A percentile compares a stretch with the other conserved stretches of the same genome.
Evolutionary conservation across 37 sponge, comb jelly and placozoan genomes (phyloP).

Genomic region (Eunapius fragilis): DNA sequence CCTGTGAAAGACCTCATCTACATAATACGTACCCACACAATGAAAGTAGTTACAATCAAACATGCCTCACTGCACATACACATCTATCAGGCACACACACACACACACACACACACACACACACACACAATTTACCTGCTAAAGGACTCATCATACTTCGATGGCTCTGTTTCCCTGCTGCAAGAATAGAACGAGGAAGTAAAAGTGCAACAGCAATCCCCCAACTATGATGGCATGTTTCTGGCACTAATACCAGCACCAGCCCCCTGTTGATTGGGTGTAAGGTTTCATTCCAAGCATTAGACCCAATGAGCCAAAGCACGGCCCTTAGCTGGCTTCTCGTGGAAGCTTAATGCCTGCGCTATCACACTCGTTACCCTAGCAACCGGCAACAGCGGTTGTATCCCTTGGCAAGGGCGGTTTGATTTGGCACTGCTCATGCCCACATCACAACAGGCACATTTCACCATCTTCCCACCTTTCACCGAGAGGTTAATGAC

Average conservation of each 20-base stretch:
- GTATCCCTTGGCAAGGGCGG: no score
- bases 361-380: no score
- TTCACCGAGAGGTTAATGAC: background rate
- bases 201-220: background rate
- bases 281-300: no score
- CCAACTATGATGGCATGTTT: no score
- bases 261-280: no score
- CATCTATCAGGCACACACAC: constrained; percentile 13
- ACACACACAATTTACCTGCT: constrained; percentile 20
- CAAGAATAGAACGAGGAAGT: background rate
- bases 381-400: no score
- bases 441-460: background rate
- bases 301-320: no score
- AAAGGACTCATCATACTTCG: constrained; percentile 57
- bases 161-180: constrained; percentile 41
- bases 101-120: constrained; percentile 15
- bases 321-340: no score
- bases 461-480: background rate
- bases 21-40: background rate
- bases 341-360: no score
- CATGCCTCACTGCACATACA: constrained; percentile 5
- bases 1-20: no score
- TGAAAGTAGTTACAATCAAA: background rate
- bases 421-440: no score
- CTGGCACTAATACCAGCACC: no score